Conservation (phyloP, 2,113 vertebrate species). For the Nerophis ophidion region DNA sequence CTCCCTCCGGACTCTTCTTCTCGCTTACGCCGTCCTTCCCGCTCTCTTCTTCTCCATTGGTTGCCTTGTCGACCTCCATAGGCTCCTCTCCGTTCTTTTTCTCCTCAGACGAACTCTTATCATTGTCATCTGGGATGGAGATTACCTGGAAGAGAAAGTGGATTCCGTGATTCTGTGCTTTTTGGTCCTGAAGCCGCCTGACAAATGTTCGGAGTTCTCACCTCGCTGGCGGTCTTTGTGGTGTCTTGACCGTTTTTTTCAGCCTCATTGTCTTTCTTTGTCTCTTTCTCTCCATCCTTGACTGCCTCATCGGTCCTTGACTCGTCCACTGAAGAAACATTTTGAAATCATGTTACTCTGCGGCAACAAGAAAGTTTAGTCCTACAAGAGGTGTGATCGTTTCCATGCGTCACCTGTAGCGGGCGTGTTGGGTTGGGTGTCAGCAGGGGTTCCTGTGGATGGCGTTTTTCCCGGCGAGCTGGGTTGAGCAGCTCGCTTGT, state of each 20-base stretch:
- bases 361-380: too few relatives aligned
- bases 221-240: constrained; percentile 51
- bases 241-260: constrained; percentile 66
- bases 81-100: constrained; percentile 65
- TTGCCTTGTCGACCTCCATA: constrained; percentile 59
- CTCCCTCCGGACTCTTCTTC: constrained; percentile 42
- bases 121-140: constrained; percentile 69
- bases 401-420: constrained; percentile 69
- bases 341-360: too few relatives aligned
- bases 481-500: constrained; percentile 78
- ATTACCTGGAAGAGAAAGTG: constrained; percentile 57
- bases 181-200: not conserved
- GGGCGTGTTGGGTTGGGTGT: constrained; percentile 92
- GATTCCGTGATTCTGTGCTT: not conserved
- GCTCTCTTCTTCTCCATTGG: constrained; percentile 64
- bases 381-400: too few relatives aligned
- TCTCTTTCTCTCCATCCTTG: constrained; percentile 66
- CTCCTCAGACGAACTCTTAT: constrained; percentile 68
- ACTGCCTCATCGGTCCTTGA: constrained; percentile 56
- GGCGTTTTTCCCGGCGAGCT: constrained; percentile 71
- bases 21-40: constrained; percentile 61
- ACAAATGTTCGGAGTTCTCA: constrained; percentile 8
- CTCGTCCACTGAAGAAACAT: constrained; percentile 52
- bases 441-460: constrained; percentile 87
- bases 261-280: constrained; percentile 60